Evolutionary conservation across 2,113 vertebrate genomes (phyloP), one percentile per base, ranked within the genome.

Genomic region (Eubucco bourcierii): DNA sequence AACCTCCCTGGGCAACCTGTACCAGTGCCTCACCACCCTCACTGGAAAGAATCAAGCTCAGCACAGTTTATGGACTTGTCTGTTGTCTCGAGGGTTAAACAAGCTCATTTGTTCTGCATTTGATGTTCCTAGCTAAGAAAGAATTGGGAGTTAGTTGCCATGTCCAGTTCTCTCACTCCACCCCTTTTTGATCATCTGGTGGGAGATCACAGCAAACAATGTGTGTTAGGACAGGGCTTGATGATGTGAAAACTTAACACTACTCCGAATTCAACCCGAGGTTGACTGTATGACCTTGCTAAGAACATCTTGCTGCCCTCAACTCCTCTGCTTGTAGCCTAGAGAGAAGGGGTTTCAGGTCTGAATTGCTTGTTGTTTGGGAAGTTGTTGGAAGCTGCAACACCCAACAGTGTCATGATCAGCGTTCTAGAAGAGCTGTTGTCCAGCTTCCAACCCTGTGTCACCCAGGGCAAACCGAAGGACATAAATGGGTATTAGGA

Each of bases 331-430:
- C 33, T 23, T 59, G 19, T 56, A 71, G 9, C 31, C 47, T 34
- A 21, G 31, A 64, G 52, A 77, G 84, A 75, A 80, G 24, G 6
- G 20, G 29, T 34, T 73, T 21, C 28, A 71, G 41, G 23, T 65
- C 20, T 87, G 52, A 23, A 47, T 27, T 0, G 3, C 23, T 53
- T 75, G 9, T 24, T 58, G 21, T 59, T 56, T 41, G 16, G 76
- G 74, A 60, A 58, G 6, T 3, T 88, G 28, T 46, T 91, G 34
- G 31, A 88, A 84, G 33, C 10, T 63, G 52, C 20, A 52, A 63
- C 27, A n/a, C 1, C 0, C 0, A 23, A 19, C 2, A 1, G 55
- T 39, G 27, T 58, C 39, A 44, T 21, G 56, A 31, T 23, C 4
- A 47, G 23, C 3, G 5, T 41, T 41, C 41, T 41, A 41, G 41